phyloP scores from a whole-genome alignment of 1,140 invertebrate genomes.

The Dolichoris vasculosae region DNA sequence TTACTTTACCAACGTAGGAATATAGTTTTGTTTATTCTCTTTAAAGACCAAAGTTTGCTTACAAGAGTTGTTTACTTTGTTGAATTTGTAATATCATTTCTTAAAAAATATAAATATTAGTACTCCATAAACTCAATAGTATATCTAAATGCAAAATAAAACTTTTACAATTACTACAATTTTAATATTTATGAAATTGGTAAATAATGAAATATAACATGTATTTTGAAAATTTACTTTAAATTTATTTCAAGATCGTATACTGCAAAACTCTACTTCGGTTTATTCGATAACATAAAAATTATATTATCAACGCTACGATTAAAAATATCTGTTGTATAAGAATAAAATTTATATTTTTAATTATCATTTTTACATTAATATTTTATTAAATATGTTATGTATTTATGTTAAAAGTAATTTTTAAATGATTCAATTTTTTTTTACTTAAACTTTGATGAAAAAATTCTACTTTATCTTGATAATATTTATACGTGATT shows the following conservation, averaged over 20 bases:
- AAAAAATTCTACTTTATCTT: background rate
- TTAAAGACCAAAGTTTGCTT: too few species aligned
- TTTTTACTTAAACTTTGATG: too few species aligned
- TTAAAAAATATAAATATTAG: background rate
- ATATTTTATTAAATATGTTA: too few species aligned
- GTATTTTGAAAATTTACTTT: background rate
- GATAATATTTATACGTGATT: too few species aligned
- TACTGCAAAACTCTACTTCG: background rate
- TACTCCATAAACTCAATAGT: background rate
- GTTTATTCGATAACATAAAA: too few species aligned
- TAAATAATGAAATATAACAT: background rate
- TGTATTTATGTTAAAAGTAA: too few species aligned
- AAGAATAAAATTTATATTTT: too few species aligned
- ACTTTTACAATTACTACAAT: background rate
- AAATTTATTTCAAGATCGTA: background rate
- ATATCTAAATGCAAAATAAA: too few species aligned
- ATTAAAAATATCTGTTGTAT: too few species aligned
- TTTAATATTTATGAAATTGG: background rate
- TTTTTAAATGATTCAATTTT: too few species aligned
- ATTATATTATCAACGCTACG: too few species aligned
- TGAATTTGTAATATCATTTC: background rate
- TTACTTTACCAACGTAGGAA: background rate
- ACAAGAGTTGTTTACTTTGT: background rate
- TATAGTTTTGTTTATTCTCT: background rate
- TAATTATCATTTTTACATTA: too few species aligned